Conservation (phyloP, 2,888 invertebrate genomes). For the Nymphalis polychloros region DNA sequence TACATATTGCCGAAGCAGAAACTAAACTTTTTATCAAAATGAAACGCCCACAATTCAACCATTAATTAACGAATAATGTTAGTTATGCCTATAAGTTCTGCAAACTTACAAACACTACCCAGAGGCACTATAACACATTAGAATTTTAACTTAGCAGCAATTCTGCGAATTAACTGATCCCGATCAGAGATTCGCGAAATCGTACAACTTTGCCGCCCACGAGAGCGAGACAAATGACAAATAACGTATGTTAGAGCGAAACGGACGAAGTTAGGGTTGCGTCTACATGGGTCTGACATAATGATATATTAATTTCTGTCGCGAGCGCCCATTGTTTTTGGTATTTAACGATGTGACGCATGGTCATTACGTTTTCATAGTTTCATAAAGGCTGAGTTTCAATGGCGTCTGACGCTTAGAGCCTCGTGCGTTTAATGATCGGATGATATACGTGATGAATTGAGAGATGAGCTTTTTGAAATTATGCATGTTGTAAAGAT, state of each 20-base stretch:
- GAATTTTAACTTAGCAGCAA: slow-evolving; percentile 70
- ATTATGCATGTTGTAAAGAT: slow-evolving; percentile 20
- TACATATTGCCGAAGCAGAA: not conserved
- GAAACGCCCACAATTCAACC: slow-evolving; percentile 13
- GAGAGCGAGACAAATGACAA: slow-evolving; percentile 46
- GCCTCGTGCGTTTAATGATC: slow-evolving; percentile 73
- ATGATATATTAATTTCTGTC: slow-evolving; percentile 82
- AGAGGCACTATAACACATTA: slow-evolving; percentile 66
- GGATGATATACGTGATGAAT: slow-evolving; percentile 63
- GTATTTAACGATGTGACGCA: slow-evolving; percentile 79
- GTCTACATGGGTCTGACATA: slow-evolving; percentile 76
- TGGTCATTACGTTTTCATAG: slow-evolving; percentile 81
- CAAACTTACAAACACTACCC: slow-evolving; percentile 56
- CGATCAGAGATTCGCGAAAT: slow-evolving; percentile 75
- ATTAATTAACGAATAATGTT: slow-evolving; percentile 26
- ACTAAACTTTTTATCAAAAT: slow-evolving; percentile 20
- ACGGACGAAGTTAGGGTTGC: slow-evolving; percentile 44
- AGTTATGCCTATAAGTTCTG: slow-evolving; percentile 35
- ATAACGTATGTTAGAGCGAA: slow-evolving; percentile 32
- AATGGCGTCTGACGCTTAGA: slow-evolving; percentile 56
- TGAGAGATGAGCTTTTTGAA: slow-evolving; percentile 40
- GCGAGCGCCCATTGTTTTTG: slow-evolving; percentile 77
- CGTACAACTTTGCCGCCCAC: slow-evolving; percentile 69
- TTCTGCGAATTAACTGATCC: slow-evolving; percentile 75
- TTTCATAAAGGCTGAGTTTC: slow-evolving; percentile 73